Conservation (phyloP, 1,140 invertebrate species). For the Battus philenor region DNA sequence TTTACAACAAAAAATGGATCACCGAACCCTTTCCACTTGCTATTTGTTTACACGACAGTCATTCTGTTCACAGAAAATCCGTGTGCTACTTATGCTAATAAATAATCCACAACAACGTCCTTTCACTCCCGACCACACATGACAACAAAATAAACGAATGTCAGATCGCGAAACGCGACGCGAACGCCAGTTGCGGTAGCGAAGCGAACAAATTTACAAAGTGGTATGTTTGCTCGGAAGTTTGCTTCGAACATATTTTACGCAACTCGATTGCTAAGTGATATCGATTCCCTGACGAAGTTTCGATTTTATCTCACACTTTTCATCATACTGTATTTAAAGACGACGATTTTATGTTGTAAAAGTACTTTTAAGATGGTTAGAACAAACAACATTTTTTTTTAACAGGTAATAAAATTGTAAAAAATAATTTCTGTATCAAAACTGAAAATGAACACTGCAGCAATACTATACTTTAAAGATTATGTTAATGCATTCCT, state of each 20-base stretch:
- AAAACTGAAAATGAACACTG: too few species aligned
- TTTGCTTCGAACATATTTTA: too few species aligned
- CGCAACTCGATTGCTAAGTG: neutral
- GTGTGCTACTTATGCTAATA: constrained; percentile 6
- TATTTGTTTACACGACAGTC: constrained; percentile 47
- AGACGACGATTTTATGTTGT: too few species aligned
- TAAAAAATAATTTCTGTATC: too few species aligned
- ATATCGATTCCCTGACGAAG: too few species aligned
- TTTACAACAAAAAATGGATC: constrained; percentile 46
- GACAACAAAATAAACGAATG: constrained; percentile 50
- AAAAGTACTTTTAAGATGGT: too few species aligned
- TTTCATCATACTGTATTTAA: too few species aligned
- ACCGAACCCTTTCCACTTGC: constrained; percentile 28
- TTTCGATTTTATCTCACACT: too few species aligned
- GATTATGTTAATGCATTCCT: too few species aligned
- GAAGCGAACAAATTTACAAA: constrained; percentile 8
- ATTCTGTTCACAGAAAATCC: constrained; percentile 34
- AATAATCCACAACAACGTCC: constrained; percentile 22
- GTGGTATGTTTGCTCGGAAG: too few species aligned
- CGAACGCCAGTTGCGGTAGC: constrained; percentile 25
- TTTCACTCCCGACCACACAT: constrained; percentile 47
- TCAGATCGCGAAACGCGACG: constrained; percentile 38
- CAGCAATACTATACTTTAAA: too few species aligned
- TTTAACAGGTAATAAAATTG: neutral
- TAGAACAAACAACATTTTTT: too few species aligned